Evolutionary conservation across 2,888 invertebrate species (phyloP).

Genomic region (Schrankia costaestrigalis): DNA sequence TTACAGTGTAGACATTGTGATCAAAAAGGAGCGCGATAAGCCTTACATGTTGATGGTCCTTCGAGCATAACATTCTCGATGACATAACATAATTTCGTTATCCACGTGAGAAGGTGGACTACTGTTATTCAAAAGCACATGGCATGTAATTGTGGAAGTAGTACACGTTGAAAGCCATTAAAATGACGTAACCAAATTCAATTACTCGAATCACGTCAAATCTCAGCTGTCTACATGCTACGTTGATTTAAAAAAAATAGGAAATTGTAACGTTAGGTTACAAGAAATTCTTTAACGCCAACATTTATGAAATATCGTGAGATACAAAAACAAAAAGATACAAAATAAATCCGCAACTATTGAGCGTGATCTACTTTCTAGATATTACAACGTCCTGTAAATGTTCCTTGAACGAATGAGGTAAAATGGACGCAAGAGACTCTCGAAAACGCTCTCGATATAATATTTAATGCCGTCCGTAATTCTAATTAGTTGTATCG

Average conservation of each 20-base stretch:
- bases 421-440: slow-evolving; percentile 12
- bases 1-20: no score
- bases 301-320: slow-evolving; percentile 25
- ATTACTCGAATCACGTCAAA: slow-evolving; percentile 36
- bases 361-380: slow-evolving; percentile 23
- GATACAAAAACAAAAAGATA: slow-evolving; percentile 22
- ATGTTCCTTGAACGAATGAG: slow-evolving; percentile 1
- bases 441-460: slow-evolving; percentile 12
- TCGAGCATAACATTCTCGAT: no score
- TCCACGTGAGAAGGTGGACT: no score
- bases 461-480: slow-evolving; percentile 17
- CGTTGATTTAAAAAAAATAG: slow-evolving; percentile 30
- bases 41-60: no score
- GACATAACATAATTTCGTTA: no score
- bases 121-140: slow-evolving; percentile 9
- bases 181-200: slow-evolving; percentile 29
- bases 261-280: slow-evolving; percentile 29
- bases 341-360: slow-evolving; percentile 16
- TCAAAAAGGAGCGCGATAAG: no score
- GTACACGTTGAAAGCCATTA: slow-evolving; percentile 24
- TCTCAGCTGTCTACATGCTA: slow-evolving; percentile 39
- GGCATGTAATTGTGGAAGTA: slow-evolving; percentile 20
- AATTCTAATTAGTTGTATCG: slow-evolving; percentile 37
- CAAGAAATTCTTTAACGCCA: slow-evolving; percentile 25
- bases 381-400: slow-evolving; percentile 9